Evolutionary conservation across 2,113 vertebrate genomes (phyloP), one percentile per base, ranked within the genome.

Genomic region (Rissa tridactyla): DNA sequence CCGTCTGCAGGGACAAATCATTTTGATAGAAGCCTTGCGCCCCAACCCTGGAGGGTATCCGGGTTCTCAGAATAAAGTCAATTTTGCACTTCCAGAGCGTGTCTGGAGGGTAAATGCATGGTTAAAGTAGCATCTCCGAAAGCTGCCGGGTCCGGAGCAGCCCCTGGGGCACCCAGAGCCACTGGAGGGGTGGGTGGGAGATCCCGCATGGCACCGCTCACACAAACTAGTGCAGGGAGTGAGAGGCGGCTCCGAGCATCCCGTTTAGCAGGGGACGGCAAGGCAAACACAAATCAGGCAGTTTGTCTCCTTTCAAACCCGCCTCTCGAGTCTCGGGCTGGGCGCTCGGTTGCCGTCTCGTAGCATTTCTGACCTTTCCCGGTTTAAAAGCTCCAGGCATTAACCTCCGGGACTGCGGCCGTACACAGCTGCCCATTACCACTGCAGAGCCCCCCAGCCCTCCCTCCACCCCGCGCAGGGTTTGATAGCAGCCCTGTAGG

Each of bases 261-360:
- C 47, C 4, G 5, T 29, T 17, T 2, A 5, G 18, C 22, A 8
- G 77, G 52, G 32, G 27, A 13, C 5, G 13, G 71, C 26, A 42
- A 14, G 5, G 36, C n/a, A 44, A 47, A 75, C 13, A 27, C 7
- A 8, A 40, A 15, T 13, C 65, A 1, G 0, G 2, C 3, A 0
- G 3, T 34, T 34, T 25, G 27, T 27, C 38, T 61, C 57, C 60
- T 64, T 81, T 11, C 72, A 62, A 11, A 27, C 32, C 65, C 27
- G 5, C 19, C 42, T 20, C 44, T 36, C 4, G 1, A 32, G 3
- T 17, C 19, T 6, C 1, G 1, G 46, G 47, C 27, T 20, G 51
- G 17, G 11, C 0, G 1, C 47, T 55, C 3, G 0, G 30, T 11
- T 82, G 64, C 29, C 10, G 1, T 66, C 73, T 58, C 18, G 1